Base-by-base conservation (phyloP, 2,888 invertebrate species). In the Eilema sororculum region DNA sequence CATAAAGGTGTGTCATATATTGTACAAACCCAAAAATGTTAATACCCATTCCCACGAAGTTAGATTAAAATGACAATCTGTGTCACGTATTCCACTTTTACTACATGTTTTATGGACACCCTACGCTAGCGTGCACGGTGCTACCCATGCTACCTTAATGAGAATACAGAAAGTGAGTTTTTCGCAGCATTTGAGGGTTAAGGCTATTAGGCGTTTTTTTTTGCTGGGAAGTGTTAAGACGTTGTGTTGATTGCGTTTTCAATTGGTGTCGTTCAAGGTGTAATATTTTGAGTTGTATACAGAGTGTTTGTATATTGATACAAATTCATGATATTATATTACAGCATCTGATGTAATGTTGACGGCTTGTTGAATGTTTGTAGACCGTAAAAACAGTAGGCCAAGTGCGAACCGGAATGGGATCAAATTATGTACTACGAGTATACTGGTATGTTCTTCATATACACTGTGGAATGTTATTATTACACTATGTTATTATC, bases 181-280 rank as follows among this genome's bases (percentile, higher is more conserved):
- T 61, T 68, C 65, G 6, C 25, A 65, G n/a, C 68, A 62, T 68
- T 62, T 68, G 72, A 71, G 65, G 60, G 67, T 71, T 71, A 66
- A 67, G 52, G 59, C 59, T 71, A 63, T 67, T 61, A 68, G 57
- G 24, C 22, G 20, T 66, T 68, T 68, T 61, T 71, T 72, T 65
- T 71, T 65, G 60, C 58, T 16, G 3, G 58, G 13, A 65, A 28
- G 25, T 41, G 64, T 64, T 60, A 13, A 65, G 46, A 58, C 46
- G 24, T 30, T 16, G 20, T 57, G 57, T 30, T 68, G 68, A 71
- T 67, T 71, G 60, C 37, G 30, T 65, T 37, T 61, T 65, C 52
- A 41, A 71, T 71, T 66, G 28, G n/a, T 46, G n/a, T 52, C 30
- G 64, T 65, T 12, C 5, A n/a, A 64, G 20, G 41, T 46, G 28